Conservation (phyloP, 2,797 vertebrate genomes). For the Acanthurus leucopareius region DNA sequence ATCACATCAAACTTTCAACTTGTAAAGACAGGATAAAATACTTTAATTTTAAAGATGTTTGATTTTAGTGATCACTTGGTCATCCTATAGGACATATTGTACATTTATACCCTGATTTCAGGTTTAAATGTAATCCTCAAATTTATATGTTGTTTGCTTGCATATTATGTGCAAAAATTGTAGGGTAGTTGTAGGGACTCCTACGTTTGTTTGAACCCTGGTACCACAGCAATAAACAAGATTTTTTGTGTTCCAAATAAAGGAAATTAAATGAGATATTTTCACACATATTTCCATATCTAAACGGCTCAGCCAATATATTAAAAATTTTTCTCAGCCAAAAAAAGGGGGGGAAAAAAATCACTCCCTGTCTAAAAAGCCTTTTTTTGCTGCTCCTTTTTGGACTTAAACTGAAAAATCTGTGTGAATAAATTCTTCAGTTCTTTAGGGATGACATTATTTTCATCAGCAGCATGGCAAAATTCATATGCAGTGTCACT, state of each 20-base stretch:
- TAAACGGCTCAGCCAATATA: neutral
- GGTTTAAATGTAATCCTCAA: too few relatives aligned
- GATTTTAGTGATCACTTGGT: neutral
- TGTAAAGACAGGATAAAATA: neutral
- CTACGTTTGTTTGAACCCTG: neutral
- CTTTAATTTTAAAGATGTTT: neutral
- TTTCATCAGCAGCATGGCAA: neutral
- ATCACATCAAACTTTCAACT: neutral
- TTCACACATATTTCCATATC: neutral
- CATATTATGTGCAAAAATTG: neutral
- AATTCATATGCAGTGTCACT: neutral
- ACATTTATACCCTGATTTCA: too few relatives aligned
- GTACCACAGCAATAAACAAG: neutral
- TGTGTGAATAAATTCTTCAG: neutral
- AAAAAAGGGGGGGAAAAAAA: neutral
- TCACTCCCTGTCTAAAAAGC: neutral
- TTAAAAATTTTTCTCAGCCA: neutral
- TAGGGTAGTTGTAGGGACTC: neutral
- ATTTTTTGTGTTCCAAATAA: neutral
- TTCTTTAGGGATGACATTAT: neutral
- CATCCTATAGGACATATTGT: neutral
- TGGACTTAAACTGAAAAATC: neutral
- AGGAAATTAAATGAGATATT: constrained; percentile 3
- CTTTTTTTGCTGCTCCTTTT: neutral
- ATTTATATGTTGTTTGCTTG: too few relatives aligned